Conservation (phyloP, 2,113 vertebrate genomes). For the Bubalus kerabau region DNA sequence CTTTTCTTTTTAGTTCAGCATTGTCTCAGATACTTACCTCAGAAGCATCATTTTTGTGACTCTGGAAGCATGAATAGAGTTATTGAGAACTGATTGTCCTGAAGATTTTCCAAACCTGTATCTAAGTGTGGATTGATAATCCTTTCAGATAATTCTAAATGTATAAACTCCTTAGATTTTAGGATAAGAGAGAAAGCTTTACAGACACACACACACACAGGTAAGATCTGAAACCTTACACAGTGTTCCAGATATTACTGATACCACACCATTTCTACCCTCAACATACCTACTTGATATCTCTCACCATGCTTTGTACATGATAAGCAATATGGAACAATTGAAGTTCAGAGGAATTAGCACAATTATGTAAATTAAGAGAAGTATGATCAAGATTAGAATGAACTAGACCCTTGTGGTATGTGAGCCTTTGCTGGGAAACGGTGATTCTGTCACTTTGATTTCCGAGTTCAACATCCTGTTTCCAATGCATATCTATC, state of each 20-base stretch:
- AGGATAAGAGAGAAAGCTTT: not conserved
- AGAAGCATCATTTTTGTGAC: not conserved
- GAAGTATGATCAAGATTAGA: not conserved
- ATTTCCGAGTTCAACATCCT: conserved; percentile 29
- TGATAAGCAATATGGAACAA: not conserved
- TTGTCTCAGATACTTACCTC: not conserved
- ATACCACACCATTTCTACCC: not conserved
- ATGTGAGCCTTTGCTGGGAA: not conserved
- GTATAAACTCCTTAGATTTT: not conserved
- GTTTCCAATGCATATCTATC: conserved; percentile 32
- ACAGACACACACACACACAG: not conserved
- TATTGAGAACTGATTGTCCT: not conserved
- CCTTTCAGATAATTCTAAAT: not conserved
- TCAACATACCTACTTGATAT: not conserved
- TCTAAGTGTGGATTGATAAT: not conserved
- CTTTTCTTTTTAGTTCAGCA: not conserved
- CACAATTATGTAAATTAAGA: not conserved
- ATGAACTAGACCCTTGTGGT: not conserved
- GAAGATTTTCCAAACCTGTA: not conserved
- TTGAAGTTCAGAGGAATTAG: not conserved
- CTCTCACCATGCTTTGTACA: not conserved
- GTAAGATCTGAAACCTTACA: not conserved
- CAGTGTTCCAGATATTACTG: not conserved
- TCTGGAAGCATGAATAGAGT: not conserved
- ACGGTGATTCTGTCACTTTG: not conserved